phyloP scores from a whole-genome alignment of 2,113 vertebrate species.

The Lagenorhynchus albirostris region DNA sequence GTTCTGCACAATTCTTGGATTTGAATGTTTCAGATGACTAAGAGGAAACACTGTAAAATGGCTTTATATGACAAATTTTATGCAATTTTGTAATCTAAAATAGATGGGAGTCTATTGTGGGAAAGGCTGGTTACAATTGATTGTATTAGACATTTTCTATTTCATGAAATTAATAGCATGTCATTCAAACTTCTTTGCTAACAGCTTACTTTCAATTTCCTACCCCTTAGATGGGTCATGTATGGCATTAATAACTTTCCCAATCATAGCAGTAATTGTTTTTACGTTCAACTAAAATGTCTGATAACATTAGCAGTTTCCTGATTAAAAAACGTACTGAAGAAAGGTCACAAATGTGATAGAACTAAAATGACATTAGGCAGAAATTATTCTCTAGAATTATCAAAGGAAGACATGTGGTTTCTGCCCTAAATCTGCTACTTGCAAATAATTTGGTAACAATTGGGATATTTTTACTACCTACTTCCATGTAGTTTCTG shows the following conservation, averaged over 20 bases:
- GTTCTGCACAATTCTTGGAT: neutral
- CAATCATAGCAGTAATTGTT: slow-evolving; percentile 49
- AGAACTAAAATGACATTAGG: slow-evolving; percentile 28
- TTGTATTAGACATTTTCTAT: slow-evolving; percentile 60
- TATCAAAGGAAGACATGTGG: neutral
- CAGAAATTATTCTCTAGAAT: slow-evolving; percentile 15
- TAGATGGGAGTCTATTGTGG: neutral
- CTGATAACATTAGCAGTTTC: slow-evolving; percentile 40
- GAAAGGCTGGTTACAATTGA: slow-evolving; percentile 28
- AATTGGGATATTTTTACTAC: neutral
- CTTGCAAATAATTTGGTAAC: slow-evolving; percentile 24
- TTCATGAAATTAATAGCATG: slow-evolving; percentile 65
- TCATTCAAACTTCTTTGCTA: slow-evolving; percentile 49
- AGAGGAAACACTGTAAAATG: neutral
- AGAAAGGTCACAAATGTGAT: slow-evolving; percentile 12
- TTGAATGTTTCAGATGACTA: neutral
- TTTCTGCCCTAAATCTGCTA: neutral
- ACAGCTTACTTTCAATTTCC: slow-evolving; percentile 59
- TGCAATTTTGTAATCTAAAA: slow-evolving; percentile 33
- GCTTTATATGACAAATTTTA: neutral
- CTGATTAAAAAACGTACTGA: slow-evolving; percentile 23
- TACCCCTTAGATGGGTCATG: neutral
- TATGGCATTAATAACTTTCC: slow-evolving; percentile 35
- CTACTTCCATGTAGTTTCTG: neutral
- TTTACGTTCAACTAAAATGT: slow-evolving; percentile 16